Evolutionary conservation across 2,888 invertebrate genomes (phyloP).

Genomic region (Xanthorhoe designata): DNA sequence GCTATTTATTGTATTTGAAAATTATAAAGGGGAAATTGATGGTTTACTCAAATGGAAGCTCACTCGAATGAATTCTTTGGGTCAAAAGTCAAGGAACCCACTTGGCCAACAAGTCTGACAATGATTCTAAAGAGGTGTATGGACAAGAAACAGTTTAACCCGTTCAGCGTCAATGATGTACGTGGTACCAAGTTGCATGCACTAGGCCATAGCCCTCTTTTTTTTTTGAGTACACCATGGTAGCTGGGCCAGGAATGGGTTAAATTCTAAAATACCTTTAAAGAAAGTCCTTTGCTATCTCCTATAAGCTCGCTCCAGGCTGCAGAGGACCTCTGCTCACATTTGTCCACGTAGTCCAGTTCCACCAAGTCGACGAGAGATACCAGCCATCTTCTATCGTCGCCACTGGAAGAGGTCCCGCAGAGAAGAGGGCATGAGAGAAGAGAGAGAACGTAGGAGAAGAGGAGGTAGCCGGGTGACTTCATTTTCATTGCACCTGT

Average conservation of each 20-base stretch:
- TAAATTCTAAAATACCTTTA: slow-evolving; percentile 56
- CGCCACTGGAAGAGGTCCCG: slow-evolving; percentile 67
- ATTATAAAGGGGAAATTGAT: too few species aligned
- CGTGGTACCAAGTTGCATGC: too few species aligned
- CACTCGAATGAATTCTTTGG: too few species aligned
- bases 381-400: slow-evolving; percentile 69
- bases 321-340: slow-evolving; percentile 70
- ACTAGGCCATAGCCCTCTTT: too few species aligned
- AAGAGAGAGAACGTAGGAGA: slow-evolving; percentile 64
- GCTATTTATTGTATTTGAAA: not conserved
- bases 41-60: too few species aligned
- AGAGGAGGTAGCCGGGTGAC: slow-evolving; percentile 59
- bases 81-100: too few species aligned
- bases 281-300: slow-evolving; percentile 61
- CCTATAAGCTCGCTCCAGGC: slow-evolving; percentile 75
- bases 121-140: too few species aligned
- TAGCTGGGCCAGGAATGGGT: not conserved
- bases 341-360: slow-evolving; percentile 79
- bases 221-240: too few species aligned
- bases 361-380: slow-evolving; percentile 77
- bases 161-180: too few species aligned
- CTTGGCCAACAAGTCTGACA: too few species aligned
- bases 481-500: slow-evolving; percentile 70
- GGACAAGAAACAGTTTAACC: too few species aligned
- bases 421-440: slow-evolving; percentile 60